These are phyloP conservation scores for Xiphorhynchus elegans DNA, from an alignment of 2,113 vertebrate genomes.

Conservation along the genomic window DNA sequence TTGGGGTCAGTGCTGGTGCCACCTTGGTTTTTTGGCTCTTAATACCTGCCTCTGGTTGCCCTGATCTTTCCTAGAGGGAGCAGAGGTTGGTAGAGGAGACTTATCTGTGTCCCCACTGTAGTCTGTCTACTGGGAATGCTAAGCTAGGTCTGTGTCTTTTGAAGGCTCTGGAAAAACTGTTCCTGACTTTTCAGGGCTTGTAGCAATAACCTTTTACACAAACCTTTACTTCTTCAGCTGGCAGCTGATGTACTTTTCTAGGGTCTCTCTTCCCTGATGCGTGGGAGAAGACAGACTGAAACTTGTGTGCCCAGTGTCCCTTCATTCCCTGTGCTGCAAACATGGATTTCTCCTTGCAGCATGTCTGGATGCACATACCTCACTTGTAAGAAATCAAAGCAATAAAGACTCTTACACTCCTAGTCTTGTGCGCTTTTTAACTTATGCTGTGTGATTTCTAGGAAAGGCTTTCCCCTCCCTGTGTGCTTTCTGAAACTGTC, in stretches of 20 bases:
- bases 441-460: neutral
- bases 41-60: neutral
- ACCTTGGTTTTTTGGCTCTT: neutral
- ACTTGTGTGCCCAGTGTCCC: neutral
- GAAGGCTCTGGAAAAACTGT: neutral
- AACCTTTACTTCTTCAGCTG: neutral
- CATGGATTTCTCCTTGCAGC: neutral
- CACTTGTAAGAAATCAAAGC: slow-evolving; percentile 40
- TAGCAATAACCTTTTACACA: neutral
- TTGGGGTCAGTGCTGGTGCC: neutral
- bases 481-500: neutral
- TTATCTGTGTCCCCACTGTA: neutral
- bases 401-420: slow-evolving; percentile 55
- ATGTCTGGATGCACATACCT: neutral
- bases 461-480: neutral
- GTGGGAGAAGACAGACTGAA: neutral
- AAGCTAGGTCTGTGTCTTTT: neutral
- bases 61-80: neutral
- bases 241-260: neutral
- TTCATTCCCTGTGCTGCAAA: neutral
- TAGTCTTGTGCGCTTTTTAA: neutral
- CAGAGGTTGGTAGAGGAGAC: neutral
- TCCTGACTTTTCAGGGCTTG: neutral
- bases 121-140: neutral
- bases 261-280: neutral